Evolutionary conservation across 2,113 vertebrate genomes (phyloP), one percentile per base, ranked within the genome.

Genomic region (Chamaetylas fuelleborni): DNA sequence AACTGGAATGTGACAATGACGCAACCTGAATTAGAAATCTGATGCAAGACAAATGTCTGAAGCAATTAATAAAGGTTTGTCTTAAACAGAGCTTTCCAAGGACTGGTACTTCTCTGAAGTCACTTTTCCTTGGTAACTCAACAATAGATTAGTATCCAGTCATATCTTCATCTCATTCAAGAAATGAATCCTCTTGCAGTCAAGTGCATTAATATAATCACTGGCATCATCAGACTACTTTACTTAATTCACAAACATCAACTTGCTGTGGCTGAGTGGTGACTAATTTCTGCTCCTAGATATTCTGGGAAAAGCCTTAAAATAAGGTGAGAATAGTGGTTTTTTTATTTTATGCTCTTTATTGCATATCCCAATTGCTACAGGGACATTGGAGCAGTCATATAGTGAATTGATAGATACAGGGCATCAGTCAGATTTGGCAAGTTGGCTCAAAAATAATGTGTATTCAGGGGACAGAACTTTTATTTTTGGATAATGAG

Each of bases 141-240:
- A 9, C 53, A 50, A 16, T 14, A 89, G 73, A 95, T 93, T 64
- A 67, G 11, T 47, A 96, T 88, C 79, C 82, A 93, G 90, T 77
- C 71, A 38, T 90, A 88, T 86, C 78, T 92, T 78, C 56, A 82
- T 94, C 90, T 86, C 79, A 36, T 78, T 95, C 56, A 62, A 88
- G 66, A 74, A 83, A 72, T 72, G 50, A 92, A 81, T 48, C 73
- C 73, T 60, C 61, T 87, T 92, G 61, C 53, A 81, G 73, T 92
- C 83, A 89, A 88, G 78, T 95, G 77, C 73, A 89, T 95, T 92
- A 80, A 85, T 92, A 84, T 79, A 79, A 95, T 95, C 78, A 47
- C 79, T 76, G 36, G 15, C 61, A 62, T 88, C 90, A 83, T 83
- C 92, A 81, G 76, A 74, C 83, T 83, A 42, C 83, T 92, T 91